Base-by-base conservation (phyloP, 2,888 invertebrate genomes). In the Caenorhabditis sp. region DNA sequence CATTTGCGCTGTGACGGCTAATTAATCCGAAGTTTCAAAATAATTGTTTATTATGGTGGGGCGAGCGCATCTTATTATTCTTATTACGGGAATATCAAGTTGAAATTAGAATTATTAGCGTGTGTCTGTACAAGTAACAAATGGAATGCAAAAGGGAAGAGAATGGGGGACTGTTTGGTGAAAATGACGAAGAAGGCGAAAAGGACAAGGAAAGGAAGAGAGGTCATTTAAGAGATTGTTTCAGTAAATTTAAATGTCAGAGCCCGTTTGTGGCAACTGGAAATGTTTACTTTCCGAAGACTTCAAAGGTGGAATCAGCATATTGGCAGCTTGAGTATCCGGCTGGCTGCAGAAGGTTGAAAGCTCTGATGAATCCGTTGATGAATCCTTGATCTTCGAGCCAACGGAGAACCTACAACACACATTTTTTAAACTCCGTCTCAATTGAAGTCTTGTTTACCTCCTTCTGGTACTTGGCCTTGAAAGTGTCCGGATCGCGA, bases 311-410 rank as follows among this genome's bases (percentile, higher is more conserved):
- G 65, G 85, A 87, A 82, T 92, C 91, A 32, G 91, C 91, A 80
- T 91, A 91, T 79, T 91, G 92, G 65, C 91, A 91, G 68, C 88
- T 87, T 13, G 85, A 83, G 87, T 91, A 91, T 47, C 86, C 84
- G 26, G 90, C 90, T 22, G 91, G 92, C 81, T 91, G 91, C 13
- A 91, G 87, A 69, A 91, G 83, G 85, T 91, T 91, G 89, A 91
- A 91, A n/a, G 91, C 91, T 44, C 91, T 87, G 70, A 91, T 88
- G 85, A 91, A 91, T 44, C 90, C 91, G 84, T 91, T 92, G 85
- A 91, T 89, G 86, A 91, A 92, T 69, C 91, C 90, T 82, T 91
- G 89, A 53, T 88, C 87, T 74, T 88, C 88, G 18, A 88, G 81
- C 88, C 88, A 88, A 55, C 87, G 84, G 40, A 88, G 82, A 50